These are phyloP conservation scores for Anarhynchus alexandrinus DNA, from an alignment of 2,113 vertebrate species.

Conservation along the genomic window DNA sequence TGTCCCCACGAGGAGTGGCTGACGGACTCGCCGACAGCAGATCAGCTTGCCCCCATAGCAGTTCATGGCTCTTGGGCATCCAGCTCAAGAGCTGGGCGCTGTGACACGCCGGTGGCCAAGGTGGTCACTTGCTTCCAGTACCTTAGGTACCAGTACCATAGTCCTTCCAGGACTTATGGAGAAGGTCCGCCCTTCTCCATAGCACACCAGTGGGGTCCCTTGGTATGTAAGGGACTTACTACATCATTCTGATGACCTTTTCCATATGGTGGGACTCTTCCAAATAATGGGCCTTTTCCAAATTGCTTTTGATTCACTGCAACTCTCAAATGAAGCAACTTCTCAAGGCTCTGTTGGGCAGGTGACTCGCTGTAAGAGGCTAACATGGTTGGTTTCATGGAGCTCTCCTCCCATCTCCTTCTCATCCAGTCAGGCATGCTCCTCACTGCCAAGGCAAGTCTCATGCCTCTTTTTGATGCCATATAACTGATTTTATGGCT, in stretches of 20 bases:
- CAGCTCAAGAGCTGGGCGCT: not conserved
- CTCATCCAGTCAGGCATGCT: not conserved
- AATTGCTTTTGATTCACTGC: not conserved
- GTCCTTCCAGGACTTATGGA: too few relatives aligned
- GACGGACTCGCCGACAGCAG: rapidly evolving
- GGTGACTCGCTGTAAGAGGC: not conserved
- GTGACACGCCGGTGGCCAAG: not conserved
- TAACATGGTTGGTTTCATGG: not conserved
- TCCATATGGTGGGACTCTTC: not conserved
- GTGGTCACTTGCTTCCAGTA: not conserved
- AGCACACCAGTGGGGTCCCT: not conserved
- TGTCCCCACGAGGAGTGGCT: rapidly evolving
- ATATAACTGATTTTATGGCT: not conserved
- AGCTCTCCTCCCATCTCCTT: not conserved
- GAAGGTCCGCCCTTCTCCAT: rapidly evolving
- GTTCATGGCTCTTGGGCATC: not conserved
- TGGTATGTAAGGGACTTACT: not conserved
- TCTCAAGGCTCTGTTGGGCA: not conserved
- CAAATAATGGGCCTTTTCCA: not conserved
- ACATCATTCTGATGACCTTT: not conserved
- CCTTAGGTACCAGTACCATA: too few relatives aligned
- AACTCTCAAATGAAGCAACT: not conserved
- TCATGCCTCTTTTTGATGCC: not conserved
- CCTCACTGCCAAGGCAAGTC: not conserved
- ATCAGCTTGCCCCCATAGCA: not conserved